A percentile compares a stretch with the other conserved stretches of the same genome.
Evolutionary conservation across 2,113 vertebrate genomes (phyloP).

Genomic region (Dermatemys mawii): DNA sequence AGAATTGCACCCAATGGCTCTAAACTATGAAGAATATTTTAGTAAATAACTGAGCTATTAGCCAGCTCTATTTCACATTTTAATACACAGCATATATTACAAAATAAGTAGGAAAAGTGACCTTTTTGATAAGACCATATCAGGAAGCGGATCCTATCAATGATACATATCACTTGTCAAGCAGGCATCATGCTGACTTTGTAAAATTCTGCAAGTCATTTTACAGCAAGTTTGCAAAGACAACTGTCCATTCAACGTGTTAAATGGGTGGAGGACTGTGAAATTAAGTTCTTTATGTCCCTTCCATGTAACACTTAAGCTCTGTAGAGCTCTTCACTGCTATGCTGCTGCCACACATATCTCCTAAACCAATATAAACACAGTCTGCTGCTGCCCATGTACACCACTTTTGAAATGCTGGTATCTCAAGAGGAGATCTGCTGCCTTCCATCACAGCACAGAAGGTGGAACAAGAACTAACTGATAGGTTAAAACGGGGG

Average conservation of each 20-base stretch:
- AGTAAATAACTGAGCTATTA: background rate
- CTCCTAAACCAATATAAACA: constrained; percentile 62
- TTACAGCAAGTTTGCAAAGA: background rate
- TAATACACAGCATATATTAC: background rate
- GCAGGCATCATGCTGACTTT: background rate
- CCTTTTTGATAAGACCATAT: background rate
- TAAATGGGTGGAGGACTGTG: background rate
- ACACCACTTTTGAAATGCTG: constrained; percentile 19
- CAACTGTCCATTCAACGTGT: accelerated
- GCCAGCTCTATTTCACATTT: background rate
- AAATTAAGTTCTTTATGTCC: background rate
- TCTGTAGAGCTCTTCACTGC: background rate
- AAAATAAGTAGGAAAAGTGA: background rate
- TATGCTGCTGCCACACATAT: constrained; percentile 52
- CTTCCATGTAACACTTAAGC: background rate
- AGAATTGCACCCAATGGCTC: background rate
- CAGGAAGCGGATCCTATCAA: background rate
- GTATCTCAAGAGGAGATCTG: constrained; percentile 50
- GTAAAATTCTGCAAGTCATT: background rate
- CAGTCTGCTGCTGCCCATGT: constrained; percentile 29
- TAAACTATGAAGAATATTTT: background rate
- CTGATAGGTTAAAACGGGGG: background rate
- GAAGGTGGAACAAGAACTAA: background rate
- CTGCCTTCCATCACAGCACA: background rate
- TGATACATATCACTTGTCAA: background rate